phyloP scores from a whole-genome alignment of 2,888 invertebrate species.

The Zaprionus bogoriensis region DNA sequence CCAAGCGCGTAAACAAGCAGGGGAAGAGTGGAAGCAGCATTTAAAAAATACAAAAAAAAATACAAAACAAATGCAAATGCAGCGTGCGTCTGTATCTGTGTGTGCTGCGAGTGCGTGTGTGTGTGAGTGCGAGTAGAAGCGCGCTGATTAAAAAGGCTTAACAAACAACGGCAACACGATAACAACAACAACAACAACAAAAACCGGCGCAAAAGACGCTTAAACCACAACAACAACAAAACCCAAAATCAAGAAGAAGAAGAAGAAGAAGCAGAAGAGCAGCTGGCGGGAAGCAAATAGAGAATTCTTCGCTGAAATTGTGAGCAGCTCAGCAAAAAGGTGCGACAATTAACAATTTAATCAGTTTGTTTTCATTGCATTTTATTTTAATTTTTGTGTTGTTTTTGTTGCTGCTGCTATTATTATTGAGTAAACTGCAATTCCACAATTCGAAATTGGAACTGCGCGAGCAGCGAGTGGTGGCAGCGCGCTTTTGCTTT shows the following conservation, averaged over 20 bases:
- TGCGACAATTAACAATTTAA: slow-evolving; percentile 49
- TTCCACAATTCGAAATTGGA: not conserved
- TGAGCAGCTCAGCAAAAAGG: slow-evolving; percentile 60
- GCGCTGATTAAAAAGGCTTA: slow-evolving; percentile 55
- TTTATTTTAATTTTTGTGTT: not conserved
- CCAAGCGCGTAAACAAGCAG: slow-evolving; percentile 14
- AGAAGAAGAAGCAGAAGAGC: slow-evolving; percentile 23
- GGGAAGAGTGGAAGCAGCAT: slow-evolving; percentile 6
- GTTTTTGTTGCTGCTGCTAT: not conserved
- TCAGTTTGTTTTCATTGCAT: slow-evolving; percentile 27
- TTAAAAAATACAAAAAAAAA: slow-evolving; percentile 19
- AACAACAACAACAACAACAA: slow-evolving; percentile 30
- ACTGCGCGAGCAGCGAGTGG: no score
- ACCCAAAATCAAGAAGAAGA: not conserved
- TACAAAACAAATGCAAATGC: slow-evolving; percentile 27
- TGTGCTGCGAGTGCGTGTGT: slow-evolving; percentile 9
- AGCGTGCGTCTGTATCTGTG: slow-evolving; percentile 5
- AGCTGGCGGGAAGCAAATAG: slow-evolving; percentile 19
- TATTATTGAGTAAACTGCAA: slow-evolving; percentile 25
- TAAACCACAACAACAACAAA: slow-evolving; percentile 9
- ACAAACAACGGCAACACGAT: slow-evolving; percentile 23
- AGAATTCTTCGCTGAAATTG: slow-evolving; percentile 43
- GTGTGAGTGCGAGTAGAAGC: slow-evolving; percentile 6
- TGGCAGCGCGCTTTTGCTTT: no score
- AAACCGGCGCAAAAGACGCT: slow-evolving; percentile 48